A percentile compares a stretch with the other conserved stretches of the same genome.
phyloP scores from a whole-genome alignment of 2,888 invertebrate species.

The Heteropelma amictum region DNA sequence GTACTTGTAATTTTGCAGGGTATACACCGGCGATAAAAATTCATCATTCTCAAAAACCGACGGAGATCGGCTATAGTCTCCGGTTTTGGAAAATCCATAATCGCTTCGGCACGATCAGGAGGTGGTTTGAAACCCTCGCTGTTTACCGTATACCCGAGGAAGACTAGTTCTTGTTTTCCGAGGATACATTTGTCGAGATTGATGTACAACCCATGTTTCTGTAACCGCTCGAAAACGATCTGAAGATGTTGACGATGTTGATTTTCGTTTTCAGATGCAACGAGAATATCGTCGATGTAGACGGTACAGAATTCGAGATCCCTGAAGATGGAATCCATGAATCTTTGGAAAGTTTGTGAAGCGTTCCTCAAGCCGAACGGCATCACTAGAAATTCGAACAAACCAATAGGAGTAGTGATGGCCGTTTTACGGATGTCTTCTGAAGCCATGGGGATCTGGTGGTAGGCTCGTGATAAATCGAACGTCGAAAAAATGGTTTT shows the following conservation, averaged over 20 bases:
- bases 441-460: constrained; percentile 30
- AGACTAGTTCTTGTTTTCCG: too few relatives aligned
- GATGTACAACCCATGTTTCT: background rate
- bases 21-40: background rate
- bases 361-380: constrained; percentile 43
- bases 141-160: too few relatives aligned
- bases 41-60: background rate
- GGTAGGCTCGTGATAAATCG: constrained; percentile 25
- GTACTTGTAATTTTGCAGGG: too few relatives aligned
- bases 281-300: constrained; percentile 40
- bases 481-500: constrained; percentile 51
- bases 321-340: constrained; percentile 3
- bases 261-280: constrained; percentile 10
- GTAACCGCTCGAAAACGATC: background rate
- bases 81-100: background rate
- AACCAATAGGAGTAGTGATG: constrained; percentile 48
- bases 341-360: constrained; percentile 29
- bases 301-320: constrained; percentile 28
- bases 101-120: background rate
- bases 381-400: constrained; percentile 45
- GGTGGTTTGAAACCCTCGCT: background rate
- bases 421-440: constrained; percentile 48
- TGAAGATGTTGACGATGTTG: constrained; percentile 40
- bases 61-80: background rate
- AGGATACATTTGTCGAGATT: too few relatives aligned